Evolutionary conservation across 37 sponge, comb jelly and placozoan species (phyloP).

Genomic region (Crambe crambe): DNA sequence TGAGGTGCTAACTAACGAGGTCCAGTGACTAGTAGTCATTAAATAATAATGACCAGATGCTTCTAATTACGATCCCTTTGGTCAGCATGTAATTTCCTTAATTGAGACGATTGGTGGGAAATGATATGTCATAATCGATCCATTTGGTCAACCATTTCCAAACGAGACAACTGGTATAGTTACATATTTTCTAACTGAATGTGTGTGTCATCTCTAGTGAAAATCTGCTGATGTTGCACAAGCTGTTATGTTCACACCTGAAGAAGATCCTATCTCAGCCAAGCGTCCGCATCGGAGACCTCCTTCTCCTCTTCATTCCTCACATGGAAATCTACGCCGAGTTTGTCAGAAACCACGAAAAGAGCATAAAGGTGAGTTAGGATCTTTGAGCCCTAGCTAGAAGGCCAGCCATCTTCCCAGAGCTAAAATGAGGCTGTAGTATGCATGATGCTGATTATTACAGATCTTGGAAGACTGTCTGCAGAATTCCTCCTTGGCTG

Average conservation of each 20-base stretch:
- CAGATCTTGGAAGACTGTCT: conserved; percentile 53
- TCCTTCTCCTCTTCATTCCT: conserved; percentile 24
- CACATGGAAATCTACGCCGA: conserved; percentile 48
- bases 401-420: not conserved
- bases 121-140: not conserved
- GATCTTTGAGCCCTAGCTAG: not conserved
- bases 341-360: conserved; percentile 36
- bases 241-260: conserved; percentile 13
- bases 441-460: not conserved
- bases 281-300: conserved; percentile 10
- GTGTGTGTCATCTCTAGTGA: conserved; percentile 53
- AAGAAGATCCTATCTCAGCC: conserved; percentile 8
- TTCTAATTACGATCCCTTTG: not conserved
- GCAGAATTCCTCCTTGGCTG: conserved; percentile 27
- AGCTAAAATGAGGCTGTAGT: not conserved
- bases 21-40: no score
- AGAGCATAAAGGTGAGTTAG: conserved; percentile 21
- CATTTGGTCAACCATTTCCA: no score
- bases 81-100: not conserved
- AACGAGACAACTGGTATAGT: no score
- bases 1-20: no score
- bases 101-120: not conserved
- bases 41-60: not conserved
- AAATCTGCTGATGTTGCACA: conserved; percentile 45
- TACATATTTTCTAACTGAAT: no score